Evolutionary conservation across 2,888 invertebrate genomes (phyloP), one percentile per base, ranked within the genome.

Genomic region (Ptycholaimellus sp.): DNA sequence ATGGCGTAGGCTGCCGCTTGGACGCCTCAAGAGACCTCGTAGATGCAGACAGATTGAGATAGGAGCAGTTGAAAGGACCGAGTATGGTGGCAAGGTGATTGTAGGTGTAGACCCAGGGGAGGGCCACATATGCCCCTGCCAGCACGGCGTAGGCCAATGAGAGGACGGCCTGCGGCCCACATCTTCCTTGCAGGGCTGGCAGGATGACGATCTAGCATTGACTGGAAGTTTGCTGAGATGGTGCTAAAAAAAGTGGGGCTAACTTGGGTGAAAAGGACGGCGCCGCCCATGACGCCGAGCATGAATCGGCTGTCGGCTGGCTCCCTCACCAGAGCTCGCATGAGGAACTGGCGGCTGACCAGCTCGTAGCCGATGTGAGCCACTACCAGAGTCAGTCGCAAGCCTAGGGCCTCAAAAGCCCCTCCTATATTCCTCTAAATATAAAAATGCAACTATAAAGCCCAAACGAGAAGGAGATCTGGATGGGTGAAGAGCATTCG

Each of bases 301-400:
- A 54, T 21, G 20, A 6, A 13, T 22, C 21, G 19, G 23, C 48
- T 48, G 41, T 56, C 54, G 34, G 46, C 49, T 33, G 55, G 47
- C 39, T 47, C 49, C 39, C 48, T 44, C 53, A 53, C 52, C 44
- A 46, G 52, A 35, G 50, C 42, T 25, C 54, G 49, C 37, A 55
- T 48, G 30, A 56, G 43, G 45, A 53, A 56, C 46, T 55, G 56
- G 19, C 55, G 46, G 1, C 52, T 49, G 40, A 55, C 52, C 46
- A 55, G 48, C 39, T 55, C 55, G 41, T 51, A 56, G 43, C 53
- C 52, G 11, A 55, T 53, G 44, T 52, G 51, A 32, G 55, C 48
- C 17, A 49, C 46, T 25, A 56, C 49, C 25, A 55, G 43, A 20
- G 54, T 42, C n/a, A 43, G 45, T n/a, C 51, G 48, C 22, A 38